phyloP scores from a whole-genome alignment of 2,113 vertebrate genomes.

The Atherinomorus stipes region DNA sequence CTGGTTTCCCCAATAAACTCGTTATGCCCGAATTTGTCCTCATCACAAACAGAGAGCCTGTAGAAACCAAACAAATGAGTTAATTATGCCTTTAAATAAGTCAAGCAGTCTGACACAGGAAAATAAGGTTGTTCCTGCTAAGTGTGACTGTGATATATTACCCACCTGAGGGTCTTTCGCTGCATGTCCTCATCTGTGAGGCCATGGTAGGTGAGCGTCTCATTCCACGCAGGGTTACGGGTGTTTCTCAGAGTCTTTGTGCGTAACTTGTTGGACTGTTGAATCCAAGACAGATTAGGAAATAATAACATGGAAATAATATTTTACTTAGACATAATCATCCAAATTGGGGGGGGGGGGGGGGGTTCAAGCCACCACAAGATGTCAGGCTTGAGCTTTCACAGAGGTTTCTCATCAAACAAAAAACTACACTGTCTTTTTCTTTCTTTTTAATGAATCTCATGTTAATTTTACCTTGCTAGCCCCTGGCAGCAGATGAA shows the following conservation, averaged over 20 bases:
- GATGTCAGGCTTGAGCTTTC: slow-evolving; percentile 74
- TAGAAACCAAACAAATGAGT: slow-evolving; percentile 2
- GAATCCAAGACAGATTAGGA: slow-evolving; percentile 2
- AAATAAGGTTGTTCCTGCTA: not conserved
- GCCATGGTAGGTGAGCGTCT: slow-evolving; percentile 94
- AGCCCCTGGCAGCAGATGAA: slow-evolving; percentile 94
- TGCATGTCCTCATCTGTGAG: slow-evolving; percentile 97
- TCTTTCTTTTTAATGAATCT: no score
- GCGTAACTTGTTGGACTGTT: slow-evolving; percentile 93
- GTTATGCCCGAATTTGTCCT: slow-evolving; percentile 98
- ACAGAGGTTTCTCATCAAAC: slow-evolving; percentile 9
- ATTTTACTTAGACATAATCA: not conserved
- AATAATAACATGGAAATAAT: slow-evolving; percentile 6
- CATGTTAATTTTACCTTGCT: slow-evolving; percentile 88
- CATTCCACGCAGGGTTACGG: slow-evolving; percentile 94
- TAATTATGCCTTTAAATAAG: slow-evolving; percentile 9
- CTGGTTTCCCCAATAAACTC: slow-evolving; percentile 98
- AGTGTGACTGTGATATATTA: not conserved
- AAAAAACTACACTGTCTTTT: slow-evolving; percentile 3
- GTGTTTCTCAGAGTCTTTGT: slow-evolving; percentile 97
- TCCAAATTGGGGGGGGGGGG: no score
- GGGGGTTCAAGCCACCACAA: slow-evolving; percentile 63
- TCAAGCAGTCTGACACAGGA: not conserved
- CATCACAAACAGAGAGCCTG: slow-evolving; percentile 96
- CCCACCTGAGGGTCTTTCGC: slow-evolving; percentile 93